Base-by-base conservation (phyloP, 2,888 invertebrate genomes). In the Pegoplata infirma region DNA sequence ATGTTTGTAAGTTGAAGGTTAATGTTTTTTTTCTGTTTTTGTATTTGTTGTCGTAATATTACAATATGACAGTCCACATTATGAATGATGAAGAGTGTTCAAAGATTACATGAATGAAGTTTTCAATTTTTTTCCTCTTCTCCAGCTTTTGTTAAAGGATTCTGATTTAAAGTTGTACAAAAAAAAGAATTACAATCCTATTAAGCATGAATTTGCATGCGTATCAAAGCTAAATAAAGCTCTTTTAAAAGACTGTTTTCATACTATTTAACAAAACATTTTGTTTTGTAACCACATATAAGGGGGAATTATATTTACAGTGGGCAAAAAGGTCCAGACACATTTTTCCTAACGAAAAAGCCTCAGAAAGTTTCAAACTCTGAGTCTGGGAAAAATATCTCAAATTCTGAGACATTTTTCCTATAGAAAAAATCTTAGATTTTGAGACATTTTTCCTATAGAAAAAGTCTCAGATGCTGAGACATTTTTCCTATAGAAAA, bases 51-150 rank as follows among this genome's bases (percentile, higher is more conserved):
- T n/a, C n/a, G n/a, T 69, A 69, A 64, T 40, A 40, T 40, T 64
- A 58, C 51, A 21, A 47, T 71, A 25, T 71, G 67, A 77, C 77
- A 68, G 67, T 36, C 66, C 36, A 72, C 63, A 72, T 67, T 68
- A 73, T 77, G 67, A 77, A 72, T 56, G 77, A 77, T 73, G 67
- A 28, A n/a, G 49, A 58, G 4, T 47, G 23, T 44, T 36, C 56
- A 6, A 63, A 67, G 23, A 23, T 61, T 72, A 56, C 72, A 67
- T 44, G 32, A 49, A 47, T 23, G 36, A 36, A 63, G 49, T 56
- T 61, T 25, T 68, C 6, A 6, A 23, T 36, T 53, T 25, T n/a
- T 14, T 28, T 69, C 14, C 3, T 51, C n/a, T 28, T 17, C 23
- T 40, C 36, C 25, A 5, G 0, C 10, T 51, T 51, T 51, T 8